These are phyloP conservation scores for Keiferia lycopersicella DNA, from an alignment of 2,888 invertebrate genomes.

Conservation along the genomic window DNA sequence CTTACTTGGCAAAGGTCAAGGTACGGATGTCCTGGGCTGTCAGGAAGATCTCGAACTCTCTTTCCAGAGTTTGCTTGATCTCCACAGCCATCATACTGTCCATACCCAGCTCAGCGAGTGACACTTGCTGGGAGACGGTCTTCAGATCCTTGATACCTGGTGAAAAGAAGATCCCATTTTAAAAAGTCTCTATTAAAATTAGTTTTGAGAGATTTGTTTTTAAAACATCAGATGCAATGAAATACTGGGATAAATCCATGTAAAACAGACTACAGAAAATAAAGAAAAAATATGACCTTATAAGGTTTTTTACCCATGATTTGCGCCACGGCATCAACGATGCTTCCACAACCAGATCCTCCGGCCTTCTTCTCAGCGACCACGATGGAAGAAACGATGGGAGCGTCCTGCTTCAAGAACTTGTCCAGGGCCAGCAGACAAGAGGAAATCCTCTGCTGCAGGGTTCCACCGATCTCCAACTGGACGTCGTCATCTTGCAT, in stretches of 20 bases:
- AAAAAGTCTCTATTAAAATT: background rate
- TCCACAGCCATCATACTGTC: slow-evolving; percentile 99
- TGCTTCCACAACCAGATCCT: slow-evolving; percentile 82
- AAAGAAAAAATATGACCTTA: background rate
- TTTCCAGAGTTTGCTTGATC: slow-evolving; percentile 94
- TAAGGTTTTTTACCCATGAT: slow-evolving; percentile 80
- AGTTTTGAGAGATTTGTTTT: no score
- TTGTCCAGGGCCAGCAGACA: slow-evolving; percentile 88
- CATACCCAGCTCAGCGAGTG: slow-evolving; percentile 95
- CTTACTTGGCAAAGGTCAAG: slow-evolving; percentile 86
- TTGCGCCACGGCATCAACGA: slow-evolving; percentile 87
- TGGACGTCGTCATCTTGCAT: slow-evolving; percentile 86
- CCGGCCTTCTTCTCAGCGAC: slow-evolving; percentile 90
- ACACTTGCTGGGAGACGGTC: slow-evolving; percentile 85
- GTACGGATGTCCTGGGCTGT: slow-evolving; percentile 92
- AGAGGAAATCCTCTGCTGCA: slow-evolving; percentile 92
- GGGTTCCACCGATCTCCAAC: slow-evolving; percentile 88
- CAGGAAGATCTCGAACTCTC: slow-evolving; percentile 93
- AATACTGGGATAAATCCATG: no score
- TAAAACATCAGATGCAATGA: no score
- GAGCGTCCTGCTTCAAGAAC: slow-evolving; percentile 85
- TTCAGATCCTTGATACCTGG: slow-evolving; percentile 85
- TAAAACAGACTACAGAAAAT: no score
- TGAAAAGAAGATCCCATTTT: background rate
- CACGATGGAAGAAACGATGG: slow-evolving; percentile 91